Percentiles rank a stretch among this genome's conserved stretches.
phyloP scores from a whole-genome alignment of 2,113 vertebrate genomes.

The Pteruthius melanotis region DNA sequence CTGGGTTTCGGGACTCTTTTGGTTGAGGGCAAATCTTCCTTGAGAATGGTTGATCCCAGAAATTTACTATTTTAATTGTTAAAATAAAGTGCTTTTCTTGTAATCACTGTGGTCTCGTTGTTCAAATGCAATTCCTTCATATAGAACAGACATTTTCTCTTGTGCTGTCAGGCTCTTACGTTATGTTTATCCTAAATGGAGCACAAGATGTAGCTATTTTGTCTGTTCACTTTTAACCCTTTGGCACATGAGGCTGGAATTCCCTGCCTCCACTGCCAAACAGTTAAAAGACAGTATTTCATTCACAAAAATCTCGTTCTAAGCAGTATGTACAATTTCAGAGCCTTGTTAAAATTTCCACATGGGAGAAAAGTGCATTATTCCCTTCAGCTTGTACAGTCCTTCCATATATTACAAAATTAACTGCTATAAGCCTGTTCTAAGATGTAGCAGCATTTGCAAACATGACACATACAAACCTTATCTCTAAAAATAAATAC shows the following conservation, averaged over 20 bases:
- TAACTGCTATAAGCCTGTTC: slow-evolving; percentile 69
- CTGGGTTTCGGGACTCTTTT: background rate
- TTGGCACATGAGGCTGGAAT: slow-evolving; percentile 41
- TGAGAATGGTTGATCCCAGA: background rate
- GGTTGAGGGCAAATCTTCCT: slow-evolving; percentile 16
- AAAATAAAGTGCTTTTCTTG: slow-evolving; percentile 59
- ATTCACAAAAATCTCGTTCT: slow-evolving; percentile 59
- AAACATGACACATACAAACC: slow-evolving; percentile 74
- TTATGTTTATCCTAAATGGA: slow-evolving; percentile 9
- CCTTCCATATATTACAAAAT: slow-evolving; percentile 71
- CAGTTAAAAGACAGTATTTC: slow-evolving; percentile 51
- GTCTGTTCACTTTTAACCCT: slow-evolving; percentile 29
- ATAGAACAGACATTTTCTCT: background rate
- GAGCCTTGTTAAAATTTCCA: slow-evolving; percentile 65
- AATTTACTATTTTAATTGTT: slow-evolving; percentile 25
- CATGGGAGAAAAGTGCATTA: slow-evolving; percentile 73
- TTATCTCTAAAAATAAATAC: slow-evolving; percentile 84
- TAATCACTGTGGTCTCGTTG: slow-evolving; percentile 4
- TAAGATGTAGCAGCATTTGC: slow-evolving; percentile 74
- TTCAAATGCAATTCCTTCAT: slow-evolving; percentile 47
- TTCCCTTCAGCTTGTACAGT: slow-evolving; percentile 72
- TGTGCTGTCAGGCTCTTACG: background rate
- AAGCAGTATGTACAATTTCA: slow-evolving; percentile 63
- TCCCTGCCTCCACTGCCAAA: slow-evolving; percentile 56
- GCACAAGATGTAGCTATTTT: background rate